A percentile compares a stretch with the other conserved stretches of the same genome.
phyloP scores from a whole-genome alignment of 2,113 vertebrate genomes.

The Tretioscincus oriximinensis region DNA sequence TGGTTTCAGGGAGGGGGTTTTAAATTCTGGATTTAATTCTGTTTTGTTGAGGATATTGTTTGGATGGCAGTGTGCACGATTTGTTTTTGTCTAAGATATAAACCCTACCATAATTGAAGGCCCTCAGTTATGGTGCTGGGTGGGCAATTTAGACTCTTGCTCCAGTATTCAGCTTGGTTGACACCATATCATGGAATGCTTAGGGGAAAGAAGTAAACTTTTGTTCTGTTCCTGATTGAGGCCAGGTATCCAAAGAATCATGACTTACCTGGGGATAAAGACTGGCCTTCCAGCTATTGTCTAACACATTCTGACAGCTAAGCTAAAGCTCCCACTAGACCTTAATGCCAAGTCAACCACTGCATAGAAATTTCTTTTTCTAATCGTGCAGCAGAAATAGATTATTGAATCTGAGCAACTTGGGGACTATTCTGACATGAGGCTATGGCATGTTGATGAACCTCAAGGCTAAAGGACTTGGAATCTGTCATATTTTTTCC shows the following conservation, averaged over 20 bases:
- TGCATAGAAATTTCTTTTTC: conserved; percentile 28
- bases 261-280: conserved; percentile 41
- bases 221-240: conserved; percentile 4
- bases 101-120: not conserved
- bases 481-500: conserved; percentile 24
- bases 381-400: conserved; percentile 27
- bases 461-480: conserved; percentile 21
- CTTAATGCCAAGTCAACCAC: conserved; percentile 31
- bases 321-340: conserved; percentile 27
- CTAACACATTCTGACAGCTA: conserved; percentile 33
- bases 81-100: not conserved
- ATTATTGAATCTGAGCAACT: conserved; percentile 23
- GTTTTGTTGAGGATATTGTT: not conserved
- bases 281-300: conserved; percentile 13
- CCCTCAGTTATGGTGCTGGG: not conserved
- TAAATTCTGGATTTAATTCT: not conserved
- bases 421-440: conserved; percentile 26
- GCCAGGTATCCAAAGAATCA: conserved; percentile 24
- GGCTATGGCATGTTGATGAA: conserved; percentile 28
- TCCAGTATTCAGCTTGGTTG: not conserved
- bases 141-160: not conserved
- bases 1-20: not conserved
- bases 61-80: not conserved
- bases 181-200: not conserved
- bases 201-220: not conserved